Conservation (phyloP, 2,113 vertebrate species). For the Ia io region DNA sequence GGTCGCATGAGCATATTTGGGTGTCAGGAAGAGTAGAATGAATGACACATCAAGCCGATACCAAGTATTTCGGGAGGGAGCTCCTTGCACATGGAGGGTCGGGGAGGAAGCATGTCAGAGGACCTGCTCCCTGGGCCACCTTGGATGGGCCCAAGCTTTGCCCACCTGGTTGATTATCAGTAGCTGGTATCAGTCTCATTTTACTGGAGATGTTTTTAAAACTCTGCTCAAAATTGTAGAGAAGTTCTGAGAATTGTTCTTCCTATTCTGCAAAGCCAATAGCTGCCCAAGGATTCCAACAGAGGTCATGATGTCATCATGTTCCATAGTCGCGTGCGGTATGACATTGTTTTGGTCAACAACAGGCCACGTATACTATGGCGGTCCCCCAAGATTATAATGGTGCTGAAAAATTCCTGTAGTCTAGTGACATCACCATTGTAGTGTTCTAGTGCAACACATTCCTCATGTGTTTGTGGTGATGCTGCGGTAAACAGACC, state of each 20-base stretch:
- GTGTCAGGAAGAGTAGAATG: not conserved
- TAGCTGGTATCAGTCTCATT: not conserved
- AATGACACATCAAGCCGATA: not conserved
- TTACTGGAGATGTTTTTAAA: not conserved
- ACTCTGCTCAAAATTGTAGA: not conserved
- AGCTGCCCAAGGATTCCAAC: not conserved
- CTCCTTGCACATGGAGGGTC: not conserved
- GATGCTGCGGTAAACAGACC: not conserved
- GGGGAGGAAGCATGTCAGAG: not conserved
- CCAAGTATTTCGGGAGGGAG: not conserved
- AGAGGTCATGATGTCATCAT: not conserved
- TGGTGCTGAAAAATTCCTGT: not conserved
- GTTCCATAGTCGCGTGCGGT: fast-evolving
- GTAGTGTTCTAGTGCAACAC: fast-evolving
- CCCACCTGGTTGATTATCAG: not conserved
- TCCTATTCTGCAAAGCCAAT: not conserved
- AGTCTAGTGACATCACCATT: not conserved
- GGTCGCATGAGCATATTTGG: not conserved
- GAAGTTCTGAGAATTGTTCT: not conserved
- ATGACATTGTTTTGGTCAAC: not conserved
- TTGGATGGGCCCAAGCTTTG: not conserved
- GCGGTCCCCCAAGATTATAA: not conserved
- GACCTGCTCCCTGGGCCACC: fast-evolving
- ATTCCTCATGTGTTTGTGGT: not conserved
- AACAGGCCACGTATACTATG: not conserved